Conservation (phyloP, 2,797 vertebrate genomes). For the Paguma larvata region DNA sequence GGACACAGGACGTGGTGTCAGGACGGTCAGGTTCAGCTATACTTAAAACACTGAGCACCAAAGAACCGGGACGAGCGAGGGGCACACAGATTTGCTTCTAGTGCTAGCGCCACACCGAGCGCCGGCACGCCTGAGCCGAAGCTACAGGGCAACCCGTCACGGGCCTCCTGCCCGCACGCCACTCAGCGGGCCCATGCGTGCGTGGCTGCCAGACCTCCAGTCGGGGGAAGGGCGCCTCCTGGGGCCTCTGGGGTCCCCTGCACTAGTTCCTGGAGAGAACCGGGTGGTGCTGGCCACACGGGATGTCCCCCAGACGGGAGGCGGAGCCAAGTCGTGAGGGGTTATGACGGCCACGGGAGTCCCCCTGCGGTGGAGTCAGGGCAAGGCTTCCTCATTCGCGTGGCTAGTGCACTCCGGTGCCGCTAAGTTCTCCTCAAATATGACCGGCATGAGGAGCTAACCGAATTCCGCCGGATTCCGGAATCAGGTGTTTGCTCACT, state of each 20-base stretch:
- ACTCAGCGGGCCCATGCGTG: rapidly evolving
- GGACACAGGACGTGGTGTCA: background rate
- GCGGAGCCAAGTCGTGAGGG: background rate
- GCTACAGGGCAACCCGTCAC: background rate
- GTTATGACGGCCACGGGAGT: background rate
- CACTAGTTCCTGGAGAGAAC: background rate
- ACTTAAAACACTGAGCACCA: background rate
- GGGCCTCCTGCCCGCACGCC: background rate
- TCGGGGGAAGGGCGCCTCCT: background rate
- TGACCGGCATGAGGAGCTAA: background rate
- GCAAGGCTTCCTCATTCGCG: background rate
- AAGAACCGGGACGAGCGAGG: background rate
- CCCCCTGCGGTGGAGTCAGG: background rate
- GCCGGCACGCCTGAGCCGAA: rapidly evolving
- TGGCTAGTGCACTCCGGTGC: background rate
- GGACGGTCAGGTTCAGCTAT: background rate
- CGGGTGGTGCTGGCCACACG: too few species aligned
- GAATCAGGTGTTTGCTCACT: background rate
- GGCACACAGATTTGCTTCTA: background rate
- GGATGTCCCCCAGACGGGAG: background rate
- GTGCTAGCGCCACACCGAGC: rapidly evolving
- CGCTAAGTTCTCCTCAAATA: background rate
- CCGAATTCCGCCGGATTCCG: background rate
- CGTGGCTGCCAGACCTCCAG: background rate
- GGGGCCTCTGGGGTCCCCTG: background rate